These are phyloP conservation scores for Plusia festucae DNA, from an alignment of 2,888 invertebrate genomes.

Conservation along the genomic window DNA sequence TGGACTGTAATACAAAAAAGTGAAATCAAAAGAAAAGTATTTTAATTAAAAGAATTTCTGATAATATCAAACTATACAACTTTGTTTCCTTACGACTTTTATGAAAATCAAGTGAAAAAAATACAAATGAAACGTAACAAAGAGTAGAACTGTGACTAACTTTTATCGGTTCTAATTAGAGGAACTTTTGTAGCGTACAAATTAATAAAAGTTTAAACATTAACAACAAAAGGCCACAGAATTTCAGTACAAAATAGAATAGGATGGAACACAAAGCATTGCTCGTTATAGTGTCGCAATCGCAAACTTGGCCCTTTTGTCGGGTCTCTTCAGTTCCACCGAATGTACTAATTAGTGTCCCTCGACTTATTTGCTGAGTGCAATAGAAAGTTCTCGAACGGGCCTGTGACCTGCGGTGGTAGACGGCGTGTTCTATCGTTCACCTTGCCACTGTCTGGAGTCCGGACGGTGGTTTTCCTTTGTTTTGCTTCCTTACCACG, in stretches of 20 bases:
- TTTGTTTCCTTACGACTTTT: conserved; percentile 14
- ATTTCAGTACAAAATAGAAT: conserved; percentile 40
- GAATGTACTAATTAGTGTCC: conserved; percentile 85
- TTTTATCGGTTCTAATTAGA: conserved; percentile 54
- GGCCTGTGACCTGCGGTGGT: conserved; percentile 70
- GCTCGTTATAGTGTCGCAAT: conserved; percentile 75
- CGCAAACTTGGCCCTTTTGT: conserved; percentile 80
- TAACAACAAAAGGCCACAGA: conserved; percentile 44
- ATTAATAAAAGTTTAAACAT: conserved; percentile 57
- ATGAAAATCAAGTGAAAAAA: conserved; percentile 27
- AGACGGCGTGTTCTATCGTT: conserved; percentile 66
- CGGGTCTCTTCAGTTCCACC: conserved; percentile 66
- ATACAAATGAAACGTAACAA: conserved; percentile 33
- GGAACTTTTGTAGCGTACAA: conserved; percentile 54
- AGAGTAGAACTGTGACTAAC: conserved; percentile 34
- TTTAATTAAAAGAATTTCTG: conserved; percentile 19
- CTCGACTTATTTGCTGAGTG: conserved; percentile 75
- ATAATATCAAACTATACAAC: conserved; percentile 7
- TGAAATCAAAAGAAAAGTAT: conserved; percentile 8
- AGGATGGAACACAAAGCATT: conserved; percentile 63
- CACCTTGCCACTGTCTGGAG: conserved; percentile 64
- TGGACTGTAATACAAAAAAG: conserved; percentile 3
- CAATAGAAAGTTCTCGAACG: conserved; percentile 76
- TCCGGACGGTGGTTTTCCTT: conserved; percentile 60
- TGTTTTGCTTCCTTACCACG: conserved; percentile 53